These are phyloP conservation scores for Trissolcus japonicus DNA, from an alignment of 2,888 invertebrate species.

Conservation along the genomic window DNA sequence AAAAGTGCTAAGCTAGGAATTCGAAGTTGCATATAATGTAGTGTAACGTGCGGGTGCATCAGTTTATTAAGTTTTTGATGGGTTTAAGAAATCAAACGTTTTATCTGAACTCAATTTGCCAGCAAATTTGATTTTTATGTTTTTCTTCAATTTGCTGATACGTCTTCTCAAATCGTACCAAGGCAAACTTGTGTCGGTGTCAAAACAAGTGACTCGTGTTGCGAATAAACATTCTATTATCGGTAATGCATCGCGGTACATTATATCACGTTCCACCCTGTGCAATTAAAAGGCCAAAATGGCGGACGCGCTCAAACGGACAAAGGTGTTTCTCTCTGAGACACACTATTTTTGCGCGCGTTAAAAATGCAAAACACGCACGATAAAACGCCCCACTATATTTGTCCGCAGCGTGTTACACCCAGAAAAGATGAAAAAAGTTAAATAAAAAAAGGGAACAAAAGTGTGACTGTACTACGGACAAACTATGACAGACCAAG, in stretches of 20 bases:
- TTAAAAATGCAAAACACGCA: conserved; percentile 50
- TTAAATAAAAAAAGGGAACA: conserved; percentile 8
- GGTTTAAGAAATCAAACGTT: neutral
- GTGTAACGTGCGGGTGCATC: neutral
- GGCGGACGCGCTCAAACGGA: conserved; percentile 29
- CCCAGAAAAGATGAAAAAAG: neutral
- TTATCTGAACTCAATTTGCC: neutral
- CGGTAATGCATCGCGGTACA: conserved; percentile 46
- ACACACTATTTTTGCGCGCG: conserved; percentile 25
- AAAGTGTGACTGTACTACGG: conserved; percentile 14
- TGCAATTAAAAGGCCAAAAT: conserved; percentile 47
- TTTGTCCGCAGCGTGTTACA: conserved; percentile 34
- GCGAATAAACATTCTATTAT: conserved; percentile 52
- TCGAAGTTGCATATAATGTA: neutral
- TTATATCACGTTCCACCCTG: conserved; percentile 37
- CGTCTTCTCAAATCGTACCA: conserved; percentile 16
- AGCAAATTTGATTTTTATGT: neutral
- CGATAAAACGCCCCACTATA: conserved; percentile 43
- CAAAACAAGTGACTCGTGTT: conserved; percentile 41
- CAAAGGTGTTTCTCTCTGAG: conserved; percentile 29
- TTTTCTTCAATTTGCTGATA: neutral
- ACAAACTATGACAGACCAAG: conserved; percentile 29
- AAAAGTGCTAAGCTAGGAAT: neutral
- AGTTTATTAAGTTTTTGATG: neutral
- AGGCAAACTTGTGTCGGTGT: conserved; percentile 47